These are phyloP conservation scores for Drosophila kanapiae DNA, from an alignment of 1,140 invertebrate genomes.

Conservation along the genomic window DNA sequence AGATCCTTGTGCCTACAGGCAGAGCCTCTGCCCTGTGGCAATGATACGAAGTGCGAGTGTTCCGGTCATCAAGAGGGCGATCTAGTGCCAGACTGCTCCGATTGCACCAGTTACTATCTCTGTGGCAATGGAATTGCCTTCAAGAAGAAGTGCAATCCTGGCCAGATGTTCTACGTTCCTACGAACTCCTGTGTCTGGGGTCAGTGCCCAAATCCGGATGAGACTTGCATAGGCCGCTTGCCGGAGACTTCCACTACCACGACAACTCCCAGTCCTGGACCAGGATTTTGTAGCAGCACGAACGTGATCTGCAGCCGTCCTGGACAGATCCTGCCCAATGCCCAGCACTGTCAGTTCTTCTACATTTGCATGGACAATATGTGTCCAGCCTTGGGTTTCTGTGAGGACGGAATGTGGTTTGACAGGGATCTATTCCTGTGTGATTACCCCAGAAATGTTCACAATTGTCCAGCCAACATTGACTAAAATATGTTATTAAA, in stretches of 20 bases:
- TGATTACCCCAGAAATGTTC: slow-evolving; percentile 40
- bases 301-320: slow-evolving; percentile 36
- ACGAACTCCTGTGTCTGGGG: slow-evolving; percentile 29
- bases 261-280: neutral
- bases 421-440: slow-evolving; percentile 51
- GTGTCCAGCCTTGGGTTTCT: slow-evolving; percentile 57
- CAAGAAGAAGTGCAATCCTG: slow-evolving; percentile 19
- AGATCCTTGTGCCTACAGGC: neutral
- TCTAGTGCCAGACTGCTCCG: slow-evolving; percentile 45
- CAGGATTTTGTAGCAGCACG: slow-evolving; percentile 1
- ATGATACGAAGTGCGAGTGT: slow-evolving; percentile 37
- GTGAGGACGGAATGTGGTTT: slow-evolving; percentile 64
- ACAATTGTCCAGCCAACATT: slow-evolving; percentile 51
- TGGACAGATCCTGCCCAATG: slow-evolving; percentile 54
- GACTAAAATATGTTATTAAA: slow-evolving; percentile 34
- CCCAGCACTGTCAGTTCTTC: slow-evolving; percentile 52
- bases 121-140: slow-evolving; percentile 24
- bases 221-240: neutral
- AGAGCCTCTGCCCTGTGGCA: neutral
- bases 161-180: slow-evolving; percentile 18
- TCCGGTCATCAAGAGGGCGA: slow-evolving; percentile 28
- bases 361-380: slow-evolving; percentile 44
- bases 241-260: neutral
- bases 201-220: slow-evolving; percentile 48
- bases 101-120: slow-evolving; percentile 51